These are phyloP conservation scores for Rhodophaea formosa DNA, from an alignment of 2,888 invertebrate genomes.

Conservation along the genomic window DNA sequence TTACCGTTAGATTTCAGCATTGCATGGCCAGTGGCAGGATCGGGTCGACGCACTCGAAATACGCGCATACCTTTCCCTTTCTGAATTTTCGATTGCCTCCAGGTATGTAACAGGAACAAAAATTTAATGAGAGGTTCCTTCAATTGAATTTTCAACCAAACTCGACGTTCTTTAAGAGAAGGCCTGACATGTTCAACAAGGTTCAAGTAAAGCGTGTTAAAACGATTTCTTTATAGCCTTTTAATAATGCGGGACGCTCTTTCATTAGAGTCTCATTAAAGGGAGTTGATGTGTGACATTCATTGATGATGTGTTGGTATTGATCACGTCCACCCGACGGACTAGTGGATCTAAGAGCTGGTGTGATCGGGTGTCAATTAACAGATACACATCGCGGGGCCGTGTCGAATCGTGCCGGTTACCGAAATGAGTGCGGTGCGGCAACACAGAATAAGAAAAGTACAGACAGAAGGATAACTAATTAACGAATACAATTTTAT, in stretches of 20 bases:
- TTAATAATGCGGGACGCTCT: constrained; percentile 54
- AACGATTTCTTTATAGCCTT: constrained; percentile 53
- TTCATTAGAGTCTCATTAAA: constrained; percentile 59
- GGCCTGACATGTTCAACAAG: constrained; percentile 51
- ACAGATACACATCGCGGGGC: constrained; percentile 48
- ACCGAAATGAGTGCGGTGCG: constrained; percentile 49
- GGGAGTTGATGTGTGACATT: constrained; percentile 55
- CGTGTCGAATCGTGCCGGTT: constrained; percentile 53
- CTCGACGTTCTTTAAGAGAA: constrained; percentile 47
- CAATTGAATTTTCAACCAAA: constrained; percentile 43
- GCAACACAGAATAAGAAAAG: constrained; percentile 35
- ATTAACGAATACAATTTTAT: background rate
- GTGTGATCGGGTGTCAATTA: constrained; percentile 58
- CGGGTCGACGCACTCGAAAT: constrained; percentile 54
- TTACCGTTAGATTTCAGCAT: constrained; percentile 8
- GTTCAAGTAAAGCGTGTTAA: constrained; percentile 41
- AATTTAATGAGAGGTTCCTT: constrained; percentile 46
- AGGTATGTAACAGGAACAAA: constrained; percentile 53
- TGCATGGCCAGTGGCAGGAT: constrained; percentile 31
- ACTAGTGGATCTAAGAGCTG: constrained; percentile 33
- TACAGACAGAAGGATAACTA: background rate
- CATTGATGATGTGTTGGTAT: constrained; percentile 58
- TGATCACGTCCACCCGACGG: constrained; percentile 40
- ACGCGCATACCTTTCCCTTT: constrained; percentile 52
- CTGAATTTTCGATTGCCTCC: constrained; percentile 49